phyloP scores from a whole-genome alignment of 2,113 vertebrate species.

The Anas platyrhynchos region DNA sequence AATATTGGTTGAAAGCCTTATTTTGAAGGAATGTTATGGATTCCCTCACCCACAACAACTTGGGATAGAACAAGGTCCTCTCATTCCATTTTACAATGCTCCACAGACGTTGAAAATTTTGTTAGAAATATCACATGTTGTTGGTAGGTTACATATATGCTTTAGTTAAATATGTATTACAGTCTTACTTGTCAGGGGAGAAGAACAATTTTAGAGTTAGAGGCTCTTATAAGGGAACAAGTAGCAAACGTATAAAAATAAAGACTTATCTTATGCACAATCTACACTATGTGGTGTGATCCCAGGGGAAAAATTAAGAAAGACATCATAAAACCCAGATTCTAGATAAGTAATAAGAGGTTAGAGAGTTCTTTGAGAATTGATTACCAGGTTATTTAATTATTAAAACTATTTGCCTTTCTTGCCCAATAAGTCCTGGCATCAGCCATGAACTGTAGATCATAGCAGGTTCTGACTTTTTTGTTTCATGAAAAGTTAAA shows the following conservation, averaged over 20 bases:
- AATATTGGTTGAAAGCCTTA: background rate
- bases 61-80: background rate
- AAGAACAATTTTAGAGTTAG: background rate
- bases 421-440: background rate
- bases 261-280: background rate
- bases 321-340: constrained; percentile 20
- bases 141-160: background rate
- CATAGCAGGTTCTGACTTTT: background rate
- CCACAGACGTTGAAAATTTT: background rate
- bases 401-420: background rate
- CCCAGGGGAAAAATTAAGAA: background rate
- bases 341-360: background rate
- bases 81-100: background rate
- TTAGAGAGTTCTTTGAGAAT: background rate
- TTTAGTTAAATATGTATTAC: background rate
- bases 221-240: background rate
- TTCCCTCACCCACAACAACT: background rate
- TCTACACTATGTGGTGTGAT: background rate
- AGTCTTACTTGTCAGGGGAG: background rate
- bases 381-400: background rate
- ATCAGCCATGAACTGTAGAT: background rate
- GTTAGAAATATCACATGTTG: background rate
- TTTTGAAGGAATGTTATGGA: background rate
- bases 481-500: background rate
- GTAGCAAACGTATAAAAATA: background rate